These are phyloP conservation scores for Drosophila pseudotalamancana DNA, from an alignment of 2,888 invertebrate species.

Conservation along the genomic window DNA sequence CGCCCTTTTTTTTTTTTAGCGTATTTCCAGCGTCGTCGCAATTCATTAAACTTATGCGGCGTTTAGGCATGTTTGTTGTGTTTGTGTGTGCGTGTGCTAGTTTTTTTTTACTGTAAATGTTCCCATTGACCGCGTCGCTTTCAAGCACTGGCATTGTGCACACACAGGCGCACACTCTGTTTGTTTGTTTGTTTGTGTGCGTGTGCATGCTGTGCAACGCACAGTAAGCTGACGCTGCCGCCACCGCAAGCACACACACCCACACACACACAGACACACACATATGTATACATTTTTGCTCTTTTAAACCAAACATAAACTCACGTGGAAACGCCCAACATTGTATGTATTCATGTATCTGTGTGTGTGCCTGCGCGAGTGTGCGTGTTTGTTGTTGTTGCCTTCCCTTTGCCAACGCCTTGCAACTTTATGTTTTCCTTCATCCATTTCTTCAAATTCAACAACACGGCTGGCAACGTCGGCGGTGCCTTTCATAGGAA, in stretches of 20 bases:
- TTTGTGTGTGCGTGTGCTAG: conserved; percentile 36
- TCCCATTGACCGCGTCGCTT: conserved; percentile 53
- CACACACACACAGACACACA: conserved; percentile 21
- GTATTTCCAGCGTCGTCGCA: conserved; percentile 27
- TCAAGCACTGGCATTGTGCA: conserved; percentile 37
- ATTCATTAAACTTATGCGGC: conserved; percentile 50
- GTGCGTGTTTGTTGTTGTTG: conserved; percentile 32
- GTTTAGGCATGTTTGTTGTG: conserved; percentile 15
- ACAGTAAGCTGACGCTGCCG: conserved; percentile 50
- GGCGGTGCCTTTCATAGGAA: conserved; percentile 29
- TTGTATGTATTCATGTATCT: conserved; percentile 34
- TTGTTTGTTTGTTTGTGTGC: conserved; percentile 17
- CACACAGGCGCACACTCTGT: conserved; percentile 13
- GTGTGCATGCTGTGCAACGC: conserved; percentile 42
- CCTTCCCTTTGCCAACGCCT: conserved; percentile 25
- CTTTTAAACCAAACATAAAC: conserved; percentile 67
- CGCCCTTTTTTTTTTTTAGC: conserved; percentile 19
- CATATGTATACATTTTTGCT: conserved; percentile 35
- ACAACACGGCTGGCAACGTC: conserved; percentile 8
- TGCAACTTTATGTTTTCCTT: conserved; percentile 70
- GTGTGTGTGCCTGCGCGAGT: conserved; percentile 6
- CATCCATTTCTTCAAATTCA: conserved; percentile 58
- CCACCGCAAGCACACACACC: conserved; percentile 8
- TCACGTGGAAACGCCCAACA: conserved; percentile 81
- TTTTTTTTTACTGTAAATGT: conserved; percentile 54